Conservation (phyloP, 2,113 vertebrate species). For the Otis tarda region DNA sequence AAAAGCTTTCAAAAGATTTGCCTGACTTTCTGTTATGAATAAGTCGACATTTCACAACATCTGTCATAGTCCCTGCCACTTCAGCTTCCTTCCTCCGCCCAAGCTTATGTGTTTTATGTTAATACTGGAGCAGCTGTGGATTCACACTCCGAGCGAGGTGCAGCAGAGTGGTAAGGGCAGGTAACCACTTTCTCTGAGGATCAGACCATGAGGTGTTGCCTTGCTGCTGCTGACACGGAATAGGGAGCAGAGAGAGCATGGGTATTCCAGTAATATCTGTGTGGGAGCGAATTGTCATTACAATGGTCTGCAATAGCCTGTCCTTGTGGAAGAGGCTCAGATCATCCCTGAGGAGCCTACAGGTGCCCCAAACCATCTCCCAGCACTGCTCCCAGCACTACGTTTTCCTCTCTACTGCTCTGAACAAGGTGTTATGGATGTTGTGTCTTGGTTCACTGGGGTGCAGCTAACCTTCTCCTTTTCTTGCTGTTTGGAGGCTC, state of each 20-base stretch:
- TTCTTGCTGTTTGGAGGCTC: background rate
- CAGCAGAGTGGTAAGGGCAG: background rate
- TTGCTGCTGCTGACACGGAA: background rate
- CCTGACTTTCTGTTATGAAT: constrained; percentile 73
- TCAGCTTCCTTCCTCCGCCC: constrained; percentile 57
- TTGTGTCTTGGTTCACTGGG: background rate
- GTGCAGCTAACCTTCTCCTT: background rate
- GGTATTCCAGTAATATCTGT: background rate
- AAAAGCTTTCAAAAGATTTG: constrained; percentile 72
- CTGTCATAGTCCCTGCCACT: constrained; percentile 66
- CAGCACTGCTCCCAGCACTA: background rate
- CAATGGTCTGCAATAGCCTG: background rate
- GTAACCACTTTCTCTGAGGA: background rate
- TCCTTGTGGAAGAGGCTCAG: background rate
- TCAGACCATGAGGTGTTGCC: background rate
- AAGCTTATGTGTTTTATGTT: constrained; percentile 60
- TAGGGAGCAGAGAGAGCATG: background rate
- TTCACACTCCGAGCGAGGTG: background rate
- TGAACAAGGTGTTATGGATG: background rate
- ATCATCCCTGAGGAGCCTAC: background rate
- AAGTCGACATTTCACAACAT: constrained; percentile 70
- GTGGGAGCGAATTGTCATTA: background rate
- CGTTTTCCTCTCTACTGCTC: background rate
- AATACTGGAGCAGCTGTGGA: constrained; percentile 56
- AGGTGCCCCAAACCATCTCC: background rate